These are phyloP conservation scores for Bubo bubo DNA, from an alignment of 2,113 vertebrate species.

Conservation along the genomic window DNA sequence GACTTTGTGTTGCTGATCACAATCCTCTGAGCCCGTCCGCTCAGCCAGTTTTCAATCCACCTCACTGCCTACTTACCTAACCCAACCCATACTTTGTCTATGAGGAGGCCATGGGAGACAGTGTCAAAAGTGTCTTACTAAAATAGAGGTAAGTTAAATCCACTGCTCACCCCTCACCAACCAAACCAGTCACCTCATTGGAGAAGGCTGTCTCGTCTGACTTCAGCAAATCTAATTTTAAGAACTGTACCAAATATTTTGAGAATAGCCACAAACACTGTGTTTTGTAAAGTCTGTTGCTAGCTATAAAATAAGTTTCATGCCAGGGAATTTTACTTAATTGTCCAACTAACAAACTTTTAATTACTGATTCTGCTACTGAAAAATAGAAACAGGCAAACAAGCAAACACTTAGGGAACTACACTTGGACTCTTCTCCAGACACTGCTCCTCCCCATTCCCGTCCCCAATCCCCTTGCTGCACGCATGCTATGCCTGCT, in stretches of 20 bases:
- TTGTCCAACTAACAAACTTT: neutral
- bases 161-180: neutral
- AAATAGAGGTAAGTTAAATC: neutral
- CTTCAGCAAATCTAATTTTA: neutral
- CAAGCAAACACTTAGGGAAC: neutral
- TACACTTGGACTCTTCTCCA: neutral
- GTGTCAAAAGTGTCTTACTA: neutral
- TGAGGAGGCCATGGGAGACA: neutral
- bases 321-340: fast-evolving
- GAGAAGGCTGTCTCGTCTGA: neutral
- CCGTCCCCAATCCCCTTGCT: too few relatives aligned
- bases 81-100: neutral
- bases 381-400: neutral
- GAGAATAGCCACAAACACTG: neutral
- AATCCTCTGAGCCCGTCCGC: neutral
- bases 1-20: neutral
- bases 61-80: neutral
- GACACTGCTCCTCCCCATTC: neutral
- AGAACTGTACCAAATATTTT: neutral
- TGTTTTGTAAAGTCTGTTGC: neutral
- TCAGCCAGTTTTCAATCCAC: neutral
- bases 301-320: neutral
- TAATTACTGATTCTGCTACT: neutral
- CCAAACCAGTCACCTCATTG: neutral
- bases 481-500: fast-evolving